Evolutionary conservation across 2,888 invertebrate genomes (phyloP), one percentile per base, ranked within the genome.

Genomic region (Cheilosia vernalis): DNA sequence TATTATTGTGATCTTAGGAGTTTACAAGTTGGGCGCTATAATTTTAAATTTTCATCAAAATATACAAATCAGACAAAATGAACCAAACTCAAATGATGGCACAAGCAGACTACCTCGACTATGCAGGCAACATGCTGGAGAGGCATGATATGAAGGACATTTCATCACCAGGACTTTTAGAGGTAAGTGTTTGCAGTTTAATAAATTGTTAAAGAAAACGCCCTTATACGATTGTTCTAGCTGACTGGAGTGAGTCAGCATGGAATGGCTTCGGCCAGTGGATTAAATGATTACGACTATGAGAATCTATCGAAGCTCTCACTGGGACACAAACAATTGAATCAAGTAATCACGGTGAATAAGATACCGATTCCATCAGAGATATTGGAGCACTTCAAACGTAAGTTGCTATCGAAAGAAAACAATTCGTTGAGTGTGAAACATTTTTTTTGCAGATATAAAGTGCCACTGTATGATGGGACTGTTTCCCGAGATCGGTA

Each of bases 391-490:
- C 97, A 98, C 92, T 97, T 98, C 93, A 95, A 96, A 88, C 97
- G 98, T 98, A 96, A 87, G 87, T 66, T 66, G 17, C 3, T n/a
- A 13, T 17, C 7, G 13, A 13, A 17, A 30, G n/a, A 37, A n/a
- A 55, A 27, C 15, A n/a, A 27, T 27, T 15, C 56, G 10, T 60
- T 40, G 40, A 15, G 6, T 37, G 4, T 24, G 24, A 37, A 74
- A 10, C 30, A 33, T 10, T 47, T 47, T 19, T 10, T 27, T 64
- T 88, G 85, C 91, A 98, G 98, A 97, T 93, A 97, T 98, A 94
- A 98, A 98, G 92, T 97, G 97, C 88, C 97, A 98, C 90, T 98
- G 98, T 91, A 95, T 97, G 93, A 98, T 99, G 98, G 99, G 99
- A 3, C 93, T 99, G 9, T 99, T 99, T 93, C 96, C 98, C 76